phyloP scores from a whole-genome alignment of 1,140 invertebrate species.

The Anoplophora glabripennis region DNA sequence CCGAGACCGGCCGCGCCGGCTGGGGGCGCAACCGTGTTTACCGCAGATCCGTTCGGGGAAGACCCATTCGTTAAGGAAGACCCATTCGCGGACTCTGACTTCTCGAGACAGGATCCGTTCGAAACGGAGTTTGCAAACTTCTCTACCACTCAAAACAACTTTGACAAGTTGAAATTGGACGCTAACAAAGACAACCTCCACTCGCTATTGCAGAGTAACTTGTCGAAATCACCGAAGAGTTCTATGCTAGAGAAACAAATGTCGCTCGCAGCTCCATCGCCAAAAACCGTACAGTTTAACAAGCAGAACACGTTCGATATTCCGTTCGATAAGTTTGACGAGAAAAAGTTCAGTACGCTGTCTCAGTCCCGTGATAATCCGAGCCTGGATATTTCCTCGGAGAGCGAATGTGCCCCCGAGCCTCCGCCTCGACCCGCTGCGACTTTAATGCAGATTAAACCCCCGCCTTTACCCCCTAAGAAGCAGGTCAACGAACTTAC shows the following conservation, averaged over 20 bases:
- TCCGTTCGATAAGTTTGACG: conserved; percentile 29
- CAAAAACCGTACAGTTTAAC: conserved; percentile 26
- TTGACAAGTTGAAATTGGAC: conserved; percentile 21
- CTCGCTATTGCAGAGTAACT: conserved; percentile 11
- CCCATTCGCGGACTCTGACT: conserved; percentile 59
- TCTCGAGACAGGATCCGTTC: conserved; percentile 60
- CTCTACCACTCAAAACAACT: conserved; percentile 18
- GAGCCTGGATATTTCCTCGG: conserved; percentile 43
- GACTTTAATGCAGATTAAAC: conserved; percentile 59
- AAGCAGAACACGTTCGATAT: conserved; percentile 36
- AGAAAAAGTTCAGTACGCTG: conserved; percentile 22
- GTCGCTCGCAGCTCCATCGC: conserved; percentile 30
- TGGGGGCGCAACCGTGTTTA: conserved; percentile 30
- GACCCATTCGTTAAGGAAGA: conserved; percentile 67
- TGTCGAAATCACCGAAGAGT: conserved; percentile 37
- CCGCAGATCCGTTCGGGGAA: conserved; percentile 66
- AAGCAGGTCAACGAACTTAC: conserved; percentile 55
- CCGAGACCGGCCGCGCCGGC: conserved; percentile 51
- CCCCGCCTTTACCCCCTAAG: conserved; percentile 82
- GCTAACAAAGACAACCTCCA: conserved; percentile 16
- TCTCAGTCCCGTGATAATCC: conserved; percentile 33
- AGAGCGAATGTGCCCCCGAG: conserved; percentile 58
- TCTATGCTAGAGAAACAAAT: conserved; percentile 27
- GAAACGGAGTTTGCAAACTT: conserved; percentile 52
- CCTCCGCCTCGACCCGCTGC: conserved; percentile 65